Base-by-base conservation (phyloP, 2,113 vertebrate genomes). In the Mola mola region DNA sequence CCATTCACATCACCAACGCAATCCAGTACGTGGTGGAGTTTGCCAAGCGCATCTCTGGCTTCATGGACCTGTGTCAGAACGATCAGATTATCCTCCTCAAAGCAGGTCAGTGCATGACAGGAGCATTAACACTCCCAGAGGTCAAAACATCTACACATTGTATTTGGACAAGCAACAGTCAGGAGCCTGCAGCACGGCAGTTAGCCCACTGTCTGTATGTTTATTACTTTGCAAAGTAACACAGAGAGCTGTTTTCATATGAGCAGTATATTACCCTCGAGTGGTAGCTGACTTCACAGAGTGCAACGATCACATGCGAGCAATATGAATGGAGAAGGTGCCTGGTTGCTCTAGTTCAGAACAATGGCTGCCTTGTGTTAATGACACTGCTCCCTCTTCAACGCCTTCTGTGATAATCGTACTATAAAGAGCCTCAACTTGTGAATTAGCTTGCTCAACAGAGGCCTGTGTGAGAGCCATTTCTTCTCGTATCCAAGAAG, bases 41-140 rank as follows among this genome's bases (percentile, higher is more conserved):
- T 1, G 95, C 95, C 87, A 96, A 96, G 80, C 93, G 90, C 68
- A 94, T 96, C 68, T 75, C 93, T 1, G 94, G 95, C 81, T 96
- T 96, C 91, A 94, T 96, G 94, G 95, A 96, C 75, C 92, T 96
- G 65, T 94, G 93, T 87, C 95, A 96, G 88, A 96, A 96, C 0
- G 95, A 96, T 88, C 95, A 97, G 84, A 97, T 97, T 67, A 94
- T 97, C 69, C 95, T 97, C 41, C 94, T 97, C 66, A 97, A 97
- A 95, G 94, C 95, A 89, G 95, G 95, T 95, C 78, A 90, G 87
- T 85, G 52, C 57, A 28, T 19, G 13, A 78, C 22, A 61, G 20
- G 3, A 36, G 5, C 16, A 9, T 3, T 47, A 16, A 36, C 41
- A 31, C 8, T 6, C 53, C 42, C 8, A 36, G 17, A 37, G 38